Percentiles rank a stretch among this genome's conserved stretches.
phyloP scores from a whole-genome alignment of 2,888 invertebrate genomes.

The Sepiola atlantica region DNA sequence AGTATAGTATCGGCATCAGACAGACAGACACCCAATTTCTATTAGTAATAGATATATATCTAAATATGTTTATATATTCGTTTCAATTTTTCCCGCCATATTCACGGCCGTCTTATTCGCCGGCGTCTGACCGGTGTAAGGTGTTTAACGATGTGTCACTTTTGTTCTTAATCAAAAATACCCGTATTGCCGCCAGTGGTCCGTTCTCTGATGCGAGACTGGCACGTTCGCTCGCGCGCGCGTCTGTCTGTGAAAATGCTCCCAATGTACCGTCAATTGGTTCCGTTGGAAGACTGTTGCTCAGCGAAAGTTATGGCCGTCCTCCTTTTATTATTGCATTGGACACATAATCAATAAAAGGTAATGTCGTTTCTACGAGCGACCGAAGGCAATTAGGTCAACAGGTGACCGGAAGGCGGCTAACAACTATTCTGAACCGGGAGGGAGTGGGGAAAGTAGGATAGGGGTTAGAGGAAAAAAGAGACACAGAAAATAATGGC shows the following conservation, averaged over 20 bases:
- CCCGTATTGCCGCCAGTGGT: neutral
- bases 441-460: neutral
- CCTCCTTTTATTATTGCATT: neutral
- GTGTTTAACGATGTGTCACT: neutral
- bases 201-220: neutral
- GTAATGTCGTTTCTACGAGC: neutral
- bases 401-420: neutral
- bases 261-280: neutral
- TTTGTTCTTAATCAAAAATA: neutral
- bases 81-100: no score
- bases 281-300: neutral
- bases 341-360: neutral
- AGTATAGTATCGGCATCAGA: no score
- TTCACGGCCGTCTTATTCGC: neutral
- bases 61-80: no score
- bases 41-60: no score
- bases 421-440: neutral
- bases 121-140: neutral
- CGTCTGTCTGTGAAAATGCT: neutral
- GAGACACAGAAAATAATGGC: neutral
- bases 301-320: neutral
- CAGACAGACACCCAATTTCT: no score
- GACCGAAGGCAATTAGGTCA: neutral
- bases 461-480: no score
- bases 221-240: neutral